These are phyloP conservation scores for Chondrilla cf. caribensis DNA, from an alignment of 37 sponge, comb jelly and placozoan species.

Conservation along the genomic window DNA sequence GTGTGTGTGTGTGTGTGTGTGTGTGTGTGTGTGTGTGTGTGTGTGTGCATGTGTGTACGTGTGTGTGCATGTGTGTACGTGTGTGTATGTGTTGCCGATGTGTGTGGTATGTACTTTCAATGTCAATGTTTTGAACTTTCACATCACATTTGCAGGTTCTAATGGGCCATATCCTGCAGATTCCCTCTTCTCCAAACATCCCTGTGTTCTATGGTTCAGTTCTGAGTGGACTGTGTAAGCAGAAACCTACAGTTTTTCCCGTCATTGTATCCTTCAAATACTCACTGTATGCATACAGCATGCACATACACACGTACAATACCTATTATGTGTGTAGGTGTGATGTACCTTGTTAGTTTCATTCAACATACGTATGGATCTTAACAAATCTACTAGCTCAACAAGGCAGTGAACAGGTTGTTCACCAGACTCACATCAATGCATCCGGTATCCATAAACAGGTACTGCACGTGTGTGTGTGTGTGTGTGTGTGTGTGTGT, in stretches of 20 bases:
- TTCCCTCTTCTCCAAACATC: conserved; percentile 77
- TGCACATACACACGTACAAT: no score
- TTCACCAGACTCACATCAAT: conserved; percentile 36
- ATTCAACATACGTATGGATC: no score
- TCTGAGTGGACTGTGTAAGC: conserved; percentile 83
- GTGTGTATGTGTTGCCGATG: background rate
- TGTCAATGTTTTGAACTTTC: conserved; percentile 46
- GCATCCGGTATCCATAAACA: conserved; percentile 69
- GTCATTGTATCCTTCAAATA: conserved; percentile 55
- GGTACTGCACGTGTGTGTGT: conserved; percentile 31
- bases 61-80: background rate
- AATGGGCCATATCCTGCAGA: conserved; percentile 67
- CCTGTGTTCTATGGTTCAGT: conserved; percentile 74
- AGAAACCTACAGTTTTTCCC: conserved; percentile 57
- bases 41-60: conserved; percentile 3
- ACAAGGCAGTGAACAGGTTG: background rate
- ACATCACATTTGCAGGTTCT: conserved; percentile 51
- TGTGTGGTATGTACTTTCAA: conserved; percentile 17
- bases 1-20: no score
- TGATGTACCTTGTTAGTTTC: no score
- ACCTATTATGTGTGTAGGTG: no score
- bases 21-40: conserved; percentile 18
- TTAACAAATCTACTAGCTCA: background rate
- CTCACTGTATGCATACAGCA: background rate
- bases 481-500: no score